Evolutionary conservation across 2,113 vertebrate genomes (phyloP).

Genomic region (Pseudorhombus dupliciocellatus): DNA sequence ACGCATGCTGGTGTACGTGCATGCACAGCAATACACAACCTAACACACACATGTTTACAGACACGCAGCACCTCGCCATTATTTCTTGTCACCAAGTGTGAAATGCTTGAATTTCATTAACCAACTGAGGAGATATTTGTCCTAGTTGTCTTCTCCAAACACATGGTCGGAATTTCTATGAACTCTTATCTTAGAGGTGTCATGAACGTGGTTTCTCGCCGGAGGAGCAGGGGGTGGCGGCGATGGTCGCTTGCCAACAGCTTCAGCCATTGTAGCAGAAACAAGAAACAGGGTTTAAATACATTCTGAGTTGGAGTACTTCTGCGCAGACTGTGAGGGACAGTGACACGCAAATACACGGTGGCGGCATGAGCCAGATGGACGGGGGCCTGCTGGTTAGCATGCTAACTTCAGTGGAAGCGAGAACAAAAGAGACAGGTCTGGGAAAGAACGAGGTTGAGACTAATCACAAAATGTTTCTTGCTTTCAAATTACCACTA

Average conservation of each 20-base stretch:
- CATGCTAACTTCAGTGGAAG: not conserved
- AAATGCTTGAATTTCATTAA: constrained; percentile 6
- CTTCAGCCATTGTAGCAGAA: not conserved
- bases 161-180: not conserved
- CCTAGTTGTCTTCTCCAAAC: not conserved
- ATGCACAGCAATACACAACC: not conserved
- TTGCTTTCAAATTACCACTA: too few species aligned
- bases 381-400: not conserved
- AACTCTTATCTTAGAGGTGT: not conserved
- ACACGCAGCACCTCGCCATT: not conserved
- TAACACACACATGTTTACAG: not conserved
- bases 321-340: not conserved
- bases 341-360: not conserved
- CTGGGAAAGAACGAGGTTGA: not conserved
- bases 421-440: too few species aligned
- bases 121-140: constrained; percentile 13
- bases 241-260: not conserved
- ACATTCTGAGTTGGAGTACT: not conserved
- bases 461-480: too few species aligned
- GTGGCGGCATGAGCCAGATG: not conserved
- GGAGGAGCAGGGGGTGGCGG: not conserved
- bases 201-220: not conserved
- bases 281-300: not conserved
- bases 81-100: constrained; percentile 10
- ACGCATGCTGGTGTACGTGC: constrained; percentile 3